Evolutionary conservation across 1,140 invertebrate genomes (phyloP), one percentile per base, ranked within the genome.

Genomic region (Drosophila orosa): DNA sequence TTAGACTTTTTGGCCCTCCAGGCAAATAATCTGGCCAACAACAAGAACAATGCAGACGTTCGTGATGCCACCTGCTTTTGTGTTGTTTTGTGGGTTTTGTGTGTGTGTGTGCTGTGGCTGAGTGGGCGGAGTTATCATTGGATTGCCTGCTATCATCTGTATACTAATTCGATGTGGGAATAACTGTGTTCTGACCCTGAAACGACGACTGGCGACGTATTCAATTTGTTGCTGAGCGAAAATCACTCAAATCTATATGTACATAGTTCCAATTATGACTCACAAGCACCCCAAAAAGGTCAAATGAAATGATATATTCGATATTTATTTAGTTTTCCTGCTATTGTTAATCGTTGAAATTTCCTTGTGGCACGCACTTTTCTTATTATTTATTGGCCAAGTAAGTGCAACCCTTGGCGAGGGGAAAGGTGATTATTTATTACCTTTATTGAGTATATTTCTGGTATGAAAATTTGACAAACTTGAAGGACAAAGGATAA

Each of bases 121-220:
- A 19, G 15, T n/a, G 59, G 52, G 58, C 47, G 66, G 29, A 33
- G 65, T 71, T 69, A 71, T 71, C 56, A 57, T 29, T 22, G 40
- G 39, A 33, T 37, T 66, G 40, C 15, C 58, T 48, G 27, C 44
- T 67, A 67, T 66, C 56, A 67, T 66, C 56, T 71, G 17, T 50
- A 57, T 47, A 57, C 50, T 57, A 71, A 71, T 57, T 71, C 27
- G 52, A 47, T 71, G 50, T 71, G 67, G 50, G 50, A 69, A 71
- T 31, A 69, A 22, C 27, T 31, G 56, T 9, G 12, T 12, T n/a
- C 22, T 57, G 67, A 71, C 65, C 67, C 65, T 71, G 65, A 71
- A 71, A 47, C 27, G 33, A 25, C 33, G 33, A 25, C 33, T 33
- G 33, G 15, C 48, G 27, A 55, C 15, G 29, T 40, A 62, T 50